Percentiles rank a stretch among this genome's conserved stretches.
Conservation (phyloP, 2,113 vertebrate species). For the Sapajus apella region DNA sequence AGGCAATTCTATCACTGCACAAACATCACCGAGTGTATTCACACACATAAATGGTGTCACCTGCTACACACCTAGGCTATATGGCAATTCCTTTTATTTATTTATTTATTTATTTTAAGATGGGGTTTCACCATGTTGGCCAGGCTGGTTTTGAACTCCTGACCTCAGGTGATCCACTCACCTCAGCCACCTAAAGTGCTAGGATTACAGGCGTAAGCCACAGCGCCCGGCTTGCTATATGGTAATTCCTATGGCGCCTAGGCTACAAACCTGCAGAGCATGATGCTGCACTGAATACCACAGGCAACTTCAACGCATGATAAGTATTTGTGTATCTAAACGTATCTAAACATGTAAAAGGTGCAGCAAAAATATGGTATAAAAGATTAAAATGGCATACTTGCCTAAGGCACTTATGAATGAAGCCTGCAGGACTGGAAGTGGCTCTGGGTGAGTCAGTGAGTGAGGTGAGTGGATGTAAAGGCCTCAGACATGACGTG, state of each 20-base stretch:
- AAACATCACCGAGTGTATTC: not conserved
- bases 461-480: not conserved
- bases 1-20: not conserved
- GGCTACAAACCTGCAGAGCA: not conserved
- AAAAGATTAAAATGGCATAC: not conserved
- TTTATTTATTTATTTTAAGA: too few relatives aligned
- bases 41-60: not conserved
- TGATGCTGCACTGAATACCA: not conserved
- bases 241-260: not conserved
- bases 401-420: not conserved
- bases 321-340: not conserved
- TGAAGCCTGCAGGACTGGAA: not conserved
- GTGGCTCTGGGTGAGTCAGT: not conserved
- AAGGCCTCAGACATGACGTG: not conserved
- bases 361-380: not conserved
- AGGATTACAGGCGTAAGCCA: too few relatives aligned
- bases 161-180: too few relatives aligned
- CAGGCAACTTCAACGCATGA: not conserved
- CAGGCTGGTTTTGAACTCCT: too few relatives aligned
- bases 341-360: not conserved
- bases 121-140: too few relatives aligned
- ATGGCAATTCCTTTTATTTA: not conserved
- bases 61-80: not conserved
- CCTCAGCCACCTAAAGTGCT: too few relatives aligned
- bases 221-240: too few relatives aligned